These are phyloP conservation scores for Galagoides demidoff DNA, from an alignment of 2,797 vertebrate genomes.

Conservation along the genomic window DNA sequence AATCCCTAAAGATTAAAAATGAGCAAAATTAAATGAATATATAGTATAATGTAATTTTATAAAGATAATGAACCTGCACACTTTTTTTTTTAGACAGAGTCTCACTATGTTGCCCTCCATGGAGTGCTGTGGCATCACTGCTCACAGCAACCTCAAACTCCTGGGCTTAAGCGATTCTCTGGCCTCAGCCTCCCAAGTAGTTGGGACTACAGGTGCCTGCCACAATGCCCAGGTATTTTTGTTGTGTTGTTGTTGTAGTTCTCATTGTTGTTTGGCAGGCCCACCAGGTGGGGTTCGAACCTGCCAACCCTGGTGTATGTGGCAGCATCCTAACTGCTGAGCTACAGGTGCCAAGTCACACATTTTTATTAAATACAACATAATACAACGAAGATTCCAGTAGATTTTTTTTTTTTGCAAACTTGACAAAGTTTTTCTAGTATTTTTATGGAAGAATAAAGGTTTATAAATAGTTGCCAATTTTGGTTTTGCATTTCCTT, in stretches of 20 bases:
- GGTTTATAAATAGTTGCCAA: background rate
- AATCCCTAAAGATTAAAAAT: background rate
- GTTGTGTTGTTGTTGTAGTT: too few species aligned
- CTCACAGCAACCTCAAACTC: too few species aligned
- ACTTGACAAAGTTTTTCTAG: background rate
- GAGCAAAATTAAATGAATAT: constrained; percentile 4
- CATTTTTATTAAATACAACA: constrained; percentile 3
- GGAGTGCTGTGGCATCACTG: too few species aligned
- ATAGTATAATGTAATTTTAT: background rate
- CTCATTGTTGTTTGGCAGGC: too few species aligned
- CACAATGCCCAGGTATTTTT: too few species aligned
- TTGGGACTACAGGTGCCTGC: too few species aligned
- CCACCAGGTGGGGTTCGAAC: too few species aligned
- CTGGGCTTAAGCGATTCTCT: too few species aligned
- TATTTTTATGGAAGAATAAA: background rate
- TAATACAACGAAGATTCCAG: background rate
- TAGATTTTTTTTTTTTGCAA: background rate
- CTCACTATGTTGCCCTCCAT: too few species aligned
- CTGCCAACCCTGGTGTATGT: too few species aligned
- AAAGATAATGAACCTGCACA: background rate
- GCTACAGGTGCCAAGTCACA: background rate
- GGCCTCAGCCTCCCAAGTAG: too few species aligned
- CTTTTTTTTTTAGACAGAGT: background rate
- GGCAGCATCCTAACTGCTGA: too few species aligned
- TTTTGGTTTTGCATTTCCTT: background rate